These are phyloP conservation scores for Tachina grossa DNA, from an alignment of 2,888 invertebrate genomes.

Conservation along the genomic window DNA sequence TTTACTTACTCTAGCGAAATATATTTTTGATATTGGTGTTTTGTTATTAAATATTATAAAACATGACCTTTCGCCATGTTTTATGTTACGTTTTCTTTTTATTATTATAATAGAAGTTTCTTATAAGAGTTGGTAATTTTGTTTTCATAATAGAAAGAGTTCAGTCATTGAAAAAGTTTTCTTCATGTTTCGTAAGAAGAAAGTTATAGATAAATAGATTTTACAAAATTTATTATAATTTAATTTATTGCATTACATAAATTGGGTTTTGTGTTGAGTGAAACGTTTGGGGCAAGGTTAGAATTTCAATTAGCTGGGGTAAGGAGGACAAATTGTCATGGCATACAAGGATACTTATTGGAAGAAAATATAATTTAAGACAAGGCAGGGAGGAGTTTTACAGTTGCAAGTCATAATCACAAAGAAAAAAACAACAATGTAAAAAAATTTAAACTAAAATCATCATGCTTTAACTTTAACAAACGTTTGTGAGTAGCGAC, in stretches of 20 bases:
- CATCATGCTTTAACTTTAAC: too few relatives aligned
- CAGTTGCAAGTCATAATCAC: too few relatives aligned
- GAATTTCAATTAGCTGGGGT: constrained; percentile 28
- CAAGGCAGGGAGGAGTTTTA: too few relatives aligned
- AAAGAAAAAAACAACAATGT: too few relatives aligned
- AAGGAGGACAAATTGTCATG: neutral
- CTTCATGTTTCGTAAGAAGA: neutral
- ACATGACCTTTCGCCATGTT: constrained; percentile 34
- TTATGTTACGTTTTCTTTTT: neutral
- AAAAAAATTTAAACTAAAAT: too few relatives aligned
- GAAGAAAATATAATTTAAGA: too few relatives aligned
- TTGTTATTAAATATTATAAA: neutral
- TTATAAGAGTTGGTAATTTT: constrained; percentile 51
- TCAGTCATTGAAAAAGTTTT: constrained; percentile 14
- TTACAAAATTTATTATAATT: constrained; percentile 34
- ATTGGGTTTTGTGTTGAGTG: neutral
- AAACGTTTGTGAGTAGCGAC: too few relatives aligned
- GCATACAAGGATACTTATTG: too few relatives aligned
- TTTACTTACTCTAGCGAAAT: constrained; percentile 18
- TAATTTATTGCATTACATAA: neutral
- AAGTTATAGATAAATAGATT: constrained; percentile 28
- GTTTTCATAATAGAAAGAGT: neutral
- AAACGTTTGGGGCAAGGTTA: constrained; percentile 15
- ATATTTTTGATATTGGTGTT: neutral
- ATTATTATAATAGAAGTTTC: neutral